phyloP scores from a whole-genome alignment of 2,113 vertebrate genomes.

The Salvator merianae region DNA sequence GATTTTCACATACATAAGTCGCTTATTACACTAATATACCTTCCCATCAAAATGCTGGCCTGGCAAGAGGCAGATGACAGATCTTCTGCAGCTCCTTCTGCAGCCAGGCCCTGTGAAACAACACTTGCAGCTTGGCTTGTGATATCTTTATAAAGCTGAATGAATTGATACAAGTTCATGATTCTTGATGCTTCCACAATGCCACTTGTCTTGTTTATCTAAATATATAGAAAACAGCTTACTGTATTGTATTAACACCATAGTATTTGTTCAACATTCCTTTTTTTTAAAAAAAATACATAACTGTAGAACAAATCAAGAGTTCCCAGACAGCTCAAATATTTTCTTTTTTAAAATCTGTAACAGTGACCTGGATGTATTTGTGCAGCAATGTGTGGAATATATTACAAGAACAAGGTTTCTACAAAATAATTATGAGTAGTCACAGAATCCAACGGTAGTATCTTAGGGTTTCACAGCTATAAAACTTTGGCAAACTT shows the following conservation, averaged over 20 bases:
- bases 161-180: constrained; percentile 98
- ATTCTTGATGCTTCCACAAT: constrained; percentile 92
- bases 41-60: constrained; percentile 98
- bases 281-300: background rate
- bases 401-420: background rate
- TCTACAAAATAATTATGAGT: constrained; percentile 3
- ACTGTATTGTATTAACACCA: constrained; percentile 23
- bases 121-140: constrained; percentile 91
- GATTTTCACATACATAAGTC: constrained; percentile 13
- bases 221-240: constrained; percentile 55
- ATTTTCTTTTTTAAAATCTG: background rate
- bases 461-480: background rate
- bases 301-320: background rate
- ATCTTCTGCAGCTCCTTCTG: constrained; percentile 76
- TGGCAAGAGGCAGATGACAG: constrained; percentile 87
- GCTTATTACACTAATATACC: constrained; percentile 71
- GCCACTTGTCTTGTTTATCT: constrained; percentile 95
- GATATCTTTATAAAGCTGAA: constrained; percentile 95
- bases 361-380: background rate
- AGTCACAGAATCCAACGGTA: background rate
- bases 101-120: constrained; percentile 74
- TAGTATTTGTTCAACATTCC: constrained; percentile 15
- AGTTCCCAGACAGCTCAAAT: background rate
- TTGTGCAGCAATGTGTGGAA: background rate
- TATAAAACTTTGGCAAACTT: constrained; percentile 45